These are phyloP conservation scores for Fistularia commersonii DNA, from an alignment of 2,797 vertebrate species.

Conservation along the genomic window DNA sequence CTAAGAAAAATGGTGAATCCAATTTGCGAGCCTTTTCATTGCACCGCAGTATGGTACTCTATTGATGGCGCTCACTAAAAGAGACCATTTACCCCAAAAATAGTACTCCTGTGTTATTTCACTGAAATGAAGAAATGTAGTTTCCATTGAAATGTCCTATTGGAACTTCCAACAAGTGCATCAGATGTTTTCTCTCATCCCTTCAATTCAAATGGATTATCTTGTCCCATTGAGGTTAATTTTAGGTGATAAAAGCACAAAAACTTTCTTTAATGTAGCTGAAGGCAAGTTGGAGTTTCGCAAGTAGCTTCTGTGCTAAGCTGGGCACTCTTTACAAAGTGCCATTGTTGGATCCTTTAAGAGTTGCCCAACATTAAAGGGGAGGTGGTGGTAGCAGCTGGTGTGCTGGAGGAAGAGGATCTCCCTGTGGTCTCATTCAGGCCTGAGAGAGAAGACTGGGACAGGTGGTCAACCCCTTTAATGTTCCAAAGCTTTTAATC, in stretches of 20 bases:
- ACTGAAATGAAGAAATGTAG: too few relatives aligned
- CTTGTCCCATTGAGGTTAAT: constrained; percentile 12
- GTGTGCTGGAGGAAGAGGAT: constrained; percentile 61
- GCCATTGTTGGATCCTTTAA: constrained; percentile 59
- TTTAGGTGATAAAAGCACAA: constrained; percentile 15
- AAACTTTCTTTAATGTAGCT: constrained; percentile 25
- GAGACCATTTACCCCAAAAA: too few relatives aligned
- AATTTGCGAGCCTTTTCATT: too few relatives aligned
- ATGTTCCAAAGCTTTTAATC: constrained; percentile 69
- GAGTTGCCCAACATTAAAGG: constrained; percentile 58
- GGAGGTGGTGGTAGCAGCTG: constrained; percentile 63
- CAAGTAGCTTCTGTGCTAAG: constrained; percentile 37
- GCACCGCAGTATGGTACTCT: too few relatives aligned
- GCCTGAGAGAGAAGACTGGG: constrained; percentile 58
- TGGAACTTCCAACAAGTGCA: too few relatives aligned
- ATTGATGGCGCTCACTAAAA: too few relatives aligned
- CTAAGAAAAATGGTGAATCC: too few relatives aligned
- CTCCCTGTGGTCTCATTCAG: constrained; percentile 69
- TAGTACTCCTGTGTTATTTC: too few relatives aligned
- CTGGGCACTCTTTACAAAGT: constrained; percentile 52
- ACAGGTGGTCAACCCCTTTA: constrained; percentile 75
- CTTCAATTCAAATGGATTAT: background rate
- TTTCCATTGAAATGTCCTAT: too few relatives aligned
- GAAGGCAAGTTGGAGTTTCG: constrained; percentile 30
- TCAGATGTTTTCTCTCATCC: too few relatives aligned